These are phyloP conservation scores for Bombus soroeensis DNA, from an alignment of 1,140 invertebrate species.

Conservation along the genomic window DNA sequence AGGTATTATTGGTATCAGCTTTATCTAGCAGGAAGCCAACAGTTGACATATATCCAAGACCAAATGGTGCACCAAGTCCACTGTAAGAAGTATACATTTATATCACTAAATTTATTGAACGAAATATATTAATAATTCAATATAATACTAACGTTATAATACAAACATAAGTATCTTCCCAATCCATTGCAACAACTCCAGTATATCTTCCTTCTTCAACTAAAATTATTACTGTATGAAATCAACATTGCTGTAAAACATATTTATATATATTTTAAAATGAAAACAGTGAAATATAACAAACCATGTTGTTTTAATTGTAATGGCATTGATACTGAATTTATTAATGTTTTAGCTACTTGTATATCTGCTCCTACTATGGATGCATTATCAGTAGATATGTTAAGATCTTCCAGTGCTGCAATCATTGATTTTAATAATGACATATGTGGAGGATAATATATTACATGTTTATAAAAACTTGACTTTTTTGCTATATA, in stretches of 20 bases:
- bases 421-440: conserved; percentile 73
- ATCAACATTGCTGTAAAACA: conserved; percentile 59
- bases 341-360: conserved; percentile 65
- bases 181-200: conserved; percentile 86
- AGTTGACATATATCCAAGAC: conserved; percentile 67
- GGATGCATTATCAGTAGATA: conserved; percentile 72
- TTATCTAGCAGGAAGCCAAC: conserved; percentile 77
- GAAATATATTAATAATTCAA: conserved; percentile 5
- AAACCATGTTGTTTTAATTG: conserved; percentile 49
- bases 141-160: conserved; percentile 86
- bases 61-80: conserved; percentile 73
- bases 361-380: conserved; percentile 64
- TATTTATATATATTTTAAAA: conserved; percentile 50
- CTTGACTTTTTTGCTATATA: conserved; percentile 67
- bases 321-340: conserved; percentile 58
- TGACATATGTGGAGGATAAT: conserved; percentile 73
- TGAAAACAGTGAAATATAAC: conserved; percentile 7
- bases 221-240: conserved; percentile 63
- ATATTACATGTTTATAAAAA: conserved; percentile 77
- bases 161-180: conserved; percentile 87
- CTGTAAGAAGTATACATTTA: conserved; percentile 52
- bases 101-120: conserved; percentile 18
- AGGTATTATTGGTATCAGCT: conserved; percentile 66
- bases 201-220: conserved; percentile 82
- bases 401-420: conserved; percentile 71